Evolutionary conservation across 2,888 invertebrate species (phyloP).

Genomic region (Molorchus minor): DNA sequence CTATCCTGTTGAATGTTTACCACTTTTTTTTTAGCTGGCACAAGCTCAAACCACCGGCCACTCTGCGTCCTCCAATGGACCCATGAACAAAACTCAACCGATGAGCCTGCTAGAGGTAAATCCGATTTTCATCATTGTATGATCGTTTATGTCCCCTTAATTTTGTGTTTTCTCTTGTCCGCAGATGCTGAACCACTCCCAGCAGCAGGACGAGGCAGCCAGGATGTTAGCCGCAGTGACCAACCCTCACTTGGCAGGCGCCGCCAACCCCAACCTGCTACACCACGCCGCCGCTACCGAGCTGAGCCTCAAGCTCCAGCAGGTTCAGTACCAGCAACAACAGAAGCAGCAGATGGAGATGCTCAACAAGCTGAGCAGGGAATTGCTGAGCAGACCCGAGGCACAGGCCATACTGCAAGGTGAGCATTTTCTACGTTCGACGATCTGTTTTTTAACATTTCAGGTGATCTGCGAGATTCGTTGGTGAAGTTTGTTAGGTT

Average conservation of each 20-base stretch:
- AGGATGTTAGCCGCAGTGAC: conserved; percentile 31
- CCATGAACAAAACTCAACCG: conserved; percentile 62
- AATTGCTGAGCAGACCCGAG: conserved; percentile 76
- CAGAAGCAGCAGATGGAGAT: conserved; percentile 59
- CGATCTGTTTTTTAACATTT: background rate
- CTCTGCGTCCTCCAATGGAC: conserved; percentile 69
- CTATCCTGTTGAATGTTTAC: conserved; percentile 14
- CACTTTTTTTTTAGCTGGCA: conserved; percentile 66
- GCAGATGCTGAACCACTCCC: conserved; percentile 70
- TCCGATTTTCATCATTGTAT: conserved; percentile 1
- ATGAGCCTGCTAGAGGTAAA: conserved; percentile 70
- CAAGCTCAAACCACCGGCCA: conserved; percentile 76
- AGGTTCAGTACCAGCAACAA: conserved; percentile 61
- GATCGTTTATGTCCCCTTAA: background rate
- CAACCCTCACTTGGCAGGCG: conserved; percentile 17
- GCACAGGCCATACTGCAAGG: conserved; percentile 81
- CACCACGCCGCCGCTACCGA: conserved; percentile 49
- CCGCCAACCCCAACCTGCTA: conserved; percentile 33
- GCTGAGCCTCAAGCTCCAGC: conserved; percentile 64
- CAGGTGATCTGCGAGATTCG: too few relatives aligned
- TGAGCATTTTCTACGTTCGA: conserved; percentile 51
- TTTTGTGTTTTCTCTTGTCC: conserved; percentile 21
- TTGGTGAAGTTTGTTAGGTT: too few relatives aligned
- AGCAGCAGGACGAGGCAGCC: conserved; percentile 60
- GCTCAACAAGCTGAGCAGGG: conserved; percentile 65